Percentiles rank a stretch among this genome's conserved stretches.
Evolutionary conservation across 2,888 invertebrate species (phyloP).

Genomic region (Ethmia dodecea): DNA sequence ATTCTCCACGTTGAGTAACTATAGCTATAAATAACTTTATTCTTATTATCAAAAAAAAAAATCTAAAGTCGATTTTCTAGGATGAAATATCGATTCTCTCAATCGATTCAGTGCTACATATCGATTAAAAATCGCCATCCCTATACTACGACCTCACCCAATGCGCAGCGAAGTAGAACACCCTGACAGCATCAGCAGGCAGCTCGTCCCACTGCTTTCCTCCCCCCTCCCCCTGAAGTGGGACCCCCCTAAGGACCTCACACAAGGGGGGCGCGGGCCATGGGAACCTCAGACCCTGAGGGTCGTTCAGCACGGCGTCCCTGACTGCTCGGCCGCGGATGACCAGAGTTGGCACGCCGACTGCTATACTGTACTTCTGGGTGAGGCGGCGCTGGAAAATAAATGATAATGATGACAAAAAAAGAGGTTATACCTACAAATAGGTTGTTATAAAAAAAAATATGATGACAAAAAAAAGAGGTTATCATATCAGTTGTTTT

Average conservation of each 20-base stretch:
- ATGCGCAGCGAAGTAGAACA: conserved; percentile 92
- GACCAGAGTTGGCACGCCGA: conserved; percentile 86
- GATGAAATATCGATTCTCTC: background rate
- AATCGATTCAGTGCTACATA: conserved; percentile 1
- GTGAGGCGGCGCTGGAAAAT: conserved; percentile 84
- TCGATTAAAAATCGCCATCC: background rate
- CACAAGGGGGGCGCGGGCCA: conserved; percentile 85
- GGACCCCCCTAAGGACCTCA: conserved; percentile 74
- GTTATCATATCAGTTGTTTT: no score
- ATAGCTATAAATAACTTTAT: no score
- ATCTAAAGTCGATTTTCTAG: background rate
- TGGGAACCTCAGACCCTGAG: conserved; percentile 81
- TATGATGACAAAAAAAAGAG: no score
- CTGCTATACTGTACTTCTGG: conserved; percentile 86
- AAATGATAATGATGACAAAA: no score
- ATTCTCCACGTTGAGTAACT: no score
- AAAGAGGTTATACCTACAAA: no score
- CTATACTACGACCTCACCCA: no score
- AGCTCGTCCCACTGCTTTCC: conserved; percentile 76
- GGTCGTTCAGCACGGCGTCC: conserved; percentile 82
- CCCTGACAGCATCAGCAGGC: conserved; percentile 80
- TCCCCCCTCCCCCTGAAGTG: conserved; percentile 48
- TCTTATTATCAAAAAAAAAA: no score
- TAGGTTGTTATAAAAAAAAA: no score
- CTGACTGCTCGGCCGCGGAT: conserved; percentile 83